A percentile compares a stretch with the other conserved stretches of the same genome.
Conservation (phyloP, 2,888 invertebrate species). For the Pammene fasciana region DNA sequence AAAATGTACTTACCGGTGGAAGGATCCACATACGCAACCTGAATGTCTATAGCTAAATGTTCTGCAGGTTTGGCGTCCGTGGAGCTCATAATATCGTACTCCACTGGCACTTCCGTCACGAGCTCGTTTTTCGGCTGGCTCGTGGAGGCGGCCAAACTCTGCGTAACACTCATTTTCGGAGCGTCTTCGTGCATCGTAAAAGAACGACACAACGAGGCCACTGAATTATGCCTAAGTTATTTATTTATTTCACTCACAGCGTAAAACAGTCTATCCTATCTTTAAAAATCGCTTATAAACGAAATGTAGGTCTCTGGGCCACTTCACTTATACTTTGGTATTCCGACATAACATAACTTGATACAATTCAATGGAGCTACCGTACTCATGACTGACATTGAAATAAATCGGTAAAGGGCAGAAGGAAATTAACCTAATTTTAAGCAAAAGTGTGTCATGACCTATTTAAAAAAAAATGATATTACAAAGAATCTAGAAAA, state of each 20-base stretch:
- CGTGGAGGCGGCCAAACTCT: slow-evolving; percentile 86
- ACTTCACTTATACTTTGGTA: slow-evolving; percentile 93
- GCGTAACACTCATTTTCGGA: slow-evolving; percentile 86
- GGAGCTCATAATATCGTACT: slow-evolving; percentile 71
- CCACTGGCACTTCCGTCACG: slow-evolving; percentile 71
- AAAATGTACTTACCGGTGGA: slow-evolving; percentile 80
- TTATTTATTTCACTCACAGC: slow-evolving; percentile 69
- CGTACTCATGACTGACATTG: slow-evolving; percentile 85
- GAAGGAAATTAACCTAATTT: slow-evolving; percentile 77
- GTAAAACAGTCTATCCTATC: slow-evolving; percentile 82
- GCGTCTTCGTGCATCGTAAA: slow-evolving; percentile 87
- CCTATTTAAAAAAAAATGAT: slow-evolving; percentile 58
- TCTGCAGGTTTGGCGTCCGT: slow-evolving; percentile 77
- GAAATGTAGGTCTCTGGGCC: slow-evolving; percentile 95
- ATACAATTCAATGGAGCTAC: slow-evolving; percentile 86
- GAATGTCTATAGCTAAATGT: slow-evolving; percentile 83
- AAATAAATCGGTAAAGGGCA: slow-evolving; percentile 83
- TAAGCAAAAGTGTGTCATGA: slow-evolving; percentile 72
- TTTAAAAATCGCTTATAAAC: slow-evolving; percentile 80
- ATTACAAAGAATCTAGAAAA: background rate
- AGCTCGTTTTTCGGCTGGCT: slow-evolving; percentile 78
- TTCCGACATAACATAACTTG: slow-evolving; percentile 88
- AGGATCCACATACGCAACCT: slow-evolving; percentile 85
- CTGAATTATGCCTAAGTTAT: slow-evolving; percentile 58
- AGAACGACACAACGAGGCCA: slow-evolving; percentile 73